Evolutionary conservation across 92 coral and sea anemone genomes (phyloP), one percentile per base, ranked within the genome.

Genomic region (Diadumene lineata): DNA sequence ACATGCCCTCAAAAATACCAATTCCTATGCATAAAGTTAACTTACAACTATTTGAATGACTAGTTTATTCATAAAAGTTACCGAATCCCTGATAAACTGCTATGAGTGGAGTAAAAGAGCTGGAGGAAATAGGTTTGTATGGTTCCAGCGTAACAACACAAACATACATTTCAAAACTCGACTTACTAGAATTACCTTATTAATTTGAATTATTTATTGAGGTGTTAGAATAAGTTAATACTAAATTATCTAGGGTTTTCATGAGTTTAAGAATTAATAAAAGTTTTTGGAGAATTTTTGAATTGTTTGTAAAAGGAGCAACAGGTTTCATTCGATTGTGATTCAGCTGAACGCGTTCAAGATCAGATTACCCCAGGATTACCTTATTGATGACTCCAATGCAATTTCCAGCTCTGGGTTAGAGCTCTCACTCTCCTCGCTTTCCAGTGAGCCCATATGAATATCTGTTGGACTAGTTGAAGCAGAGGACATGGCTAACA

Each of bases 321-420:
- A 72, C 77, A 72, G 77, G 77, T 72, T 1, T 11, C 11, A 19
- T 26, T 10, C 24, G 26, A 64, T n/a, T n/a, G n/a, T n/a, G n/a
- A n/a, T n/a, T n/a, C n/a, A n/a, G n/a, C n/a, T n/a, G n/a, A n/a
- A n/a, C n/a, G n/a, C n/a, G n/a, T n/a, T n/a, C n/a, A n/a, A n/a
- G n/a, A n/a, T n/a, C n/a, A n/a, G n/a, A n/a, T n/a, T n/a, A n/a
- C n/a, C n/a, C n/a, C n/a, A n/a, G n/a, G 17, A 46, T 34, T 51
- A 87, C 92, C 92, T 87, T 28, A 87, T 82, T 60, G 76, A 87
- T 4, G 92, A 68, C 69, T 83, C 84, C 34, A 87, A 46, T 28
- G 88, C 92, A 53, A 75, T 81, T 77, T 87, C 92, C 32, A 87
- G 56, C 57, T 85, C 92, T 0, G 82, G 79, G 75, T 87, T 87